Percentiles rank a stretch among this genome's conserved stretches.
Evolutionary conservation across 35 echinoderm and acorn worm species (phyloP).

Genomic region (Eucidaris tribuloides): DNA sequence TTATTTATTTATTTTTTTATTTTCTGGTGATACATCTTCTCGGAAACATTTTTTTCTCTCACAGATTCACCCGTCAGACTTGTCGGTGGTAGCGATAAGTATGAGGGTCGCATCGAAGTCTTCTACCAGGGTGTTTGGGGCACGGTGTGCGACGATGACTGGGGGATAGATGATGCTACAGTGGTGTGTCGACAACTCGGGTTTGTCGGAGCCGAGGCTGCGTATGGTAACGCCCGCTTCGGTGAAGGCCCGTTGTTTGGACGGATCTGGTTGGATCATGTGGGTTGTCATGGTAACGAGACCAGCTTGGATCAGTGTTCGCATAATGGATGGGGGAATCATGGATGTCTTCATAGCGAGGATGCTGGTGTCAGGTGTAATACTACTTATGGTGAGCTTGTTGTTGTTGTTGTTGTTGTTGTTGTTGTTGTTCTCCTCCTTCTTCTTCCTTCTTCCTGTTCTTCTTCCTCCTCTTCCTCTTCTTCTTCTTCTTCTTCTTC

Average conservation of each 20-base stretch:
- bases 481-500: too few relatives aligned
- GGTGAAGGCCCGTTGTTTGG: too few relatives aligned
- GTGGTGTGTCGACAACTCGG: constrained; percentile 36
- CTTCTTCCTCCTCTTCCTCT: too few relatives aligned
- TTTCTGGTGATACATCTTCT: too few relatives aligned
- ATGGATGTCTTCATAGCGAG: constrained; percentile 40
- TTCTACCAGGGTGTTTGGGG: constrained; percentile 27
- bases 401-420: too few relatives aligned
- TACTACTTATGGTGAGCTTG: too few relatives aligned
- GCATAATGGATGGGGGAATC: constrained; percentile 31
- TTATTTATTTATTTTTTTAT: too few relatives aligned
- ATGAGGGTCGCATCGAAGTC: constrained; percentile 32
- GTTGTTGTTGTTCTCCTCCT: too few relatives aligned
- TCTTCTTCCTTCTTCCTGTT: too few relatives aligned
- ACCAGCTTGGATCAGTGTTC: constrained; percentile 19
- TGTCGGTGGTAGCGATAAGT: neutral
- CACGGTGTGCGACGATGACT: constrained; percentile 35
- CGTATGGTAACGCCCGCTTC: neutral
- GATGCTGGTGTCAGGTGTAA: constrained; percentile 43
- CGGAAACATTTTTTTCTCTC: too few relatives aligned
- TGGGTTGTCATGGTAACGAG: constrained; percentile 31
- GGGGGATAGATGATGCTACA: constrained; percentile 20
- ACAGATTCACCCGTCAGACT: too few relatives aligned
- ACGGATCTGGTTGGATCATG: constrained; percentile 46
- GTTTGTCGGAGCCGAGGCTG: neutral